These are phyloP conservation scores for Chymomyza fuscimana DNA, from an alignment of 2,888 invertebrate species.

Conservation along the genomic window DNA sequence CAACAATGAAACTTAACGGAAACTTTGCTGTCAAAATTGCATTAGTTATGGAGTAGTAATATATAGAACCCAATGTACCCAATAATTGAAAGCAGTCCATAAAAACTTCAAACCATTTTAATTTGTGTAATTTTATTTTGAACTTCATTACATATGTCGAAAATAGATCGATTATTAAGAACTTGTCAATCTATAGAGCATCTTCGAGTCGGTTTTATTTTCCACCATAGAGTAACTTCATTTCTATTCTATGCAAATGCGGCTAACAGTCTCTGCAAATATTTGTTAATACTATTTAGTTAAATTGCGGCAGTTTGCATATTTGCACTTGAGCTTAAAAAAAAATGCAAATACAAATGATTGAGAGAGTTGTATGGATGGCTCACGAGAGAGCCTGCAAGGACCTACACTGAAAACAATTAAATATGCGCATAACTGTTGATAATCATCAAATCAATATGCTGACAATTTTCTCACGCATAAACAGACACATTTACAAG, in stretches of 20 bases:
- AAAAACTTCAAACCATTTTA: no score
- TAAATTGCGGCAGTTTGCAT: slow-evolving; percentile 41
- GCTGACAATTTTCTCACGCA: slow-evolving; percentile 72
- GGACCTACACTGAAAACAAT: slow-evolving; percentile 39
- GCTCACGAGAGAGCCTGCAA: background rate
- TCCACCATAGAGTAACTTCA: background rate
- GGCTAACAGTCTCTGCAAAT: slow-evolving; percentile 50
- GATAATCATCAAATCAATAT: slow-evolving; percentile 72
- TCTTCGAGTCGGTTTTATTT: background rate
- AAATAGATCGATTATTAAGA: background rate
- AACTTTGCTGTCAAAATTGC: no score
- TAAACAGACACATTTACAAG: slow-evolving; percentile 47
- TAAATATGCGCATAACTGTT: slow-evolving; percentile 71
- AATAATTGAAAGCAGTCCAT: no score
- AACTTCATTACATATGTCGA: no score
- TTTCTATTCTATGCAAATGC: slow-evolving; percentile 5
- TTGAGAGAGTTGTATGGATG: background rate
- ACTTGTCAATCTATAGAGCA: background rate
- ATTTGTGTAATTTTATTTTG: no score
- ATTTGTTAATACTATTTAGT: slow-evolving; percentile 46
- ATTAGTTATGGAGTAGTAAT: no score
- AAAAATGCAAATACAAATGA: slow-evolving; percentile 21
- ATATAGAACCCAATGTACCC: no score
- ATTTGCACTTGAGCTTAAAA: slow-evolving; percentile 65
- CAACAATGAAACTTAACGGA: no score